Evolutionary conservation across 2,888 invertebrate genomes (phyloP).

Genomic region (Meta bourneti): DNA sequence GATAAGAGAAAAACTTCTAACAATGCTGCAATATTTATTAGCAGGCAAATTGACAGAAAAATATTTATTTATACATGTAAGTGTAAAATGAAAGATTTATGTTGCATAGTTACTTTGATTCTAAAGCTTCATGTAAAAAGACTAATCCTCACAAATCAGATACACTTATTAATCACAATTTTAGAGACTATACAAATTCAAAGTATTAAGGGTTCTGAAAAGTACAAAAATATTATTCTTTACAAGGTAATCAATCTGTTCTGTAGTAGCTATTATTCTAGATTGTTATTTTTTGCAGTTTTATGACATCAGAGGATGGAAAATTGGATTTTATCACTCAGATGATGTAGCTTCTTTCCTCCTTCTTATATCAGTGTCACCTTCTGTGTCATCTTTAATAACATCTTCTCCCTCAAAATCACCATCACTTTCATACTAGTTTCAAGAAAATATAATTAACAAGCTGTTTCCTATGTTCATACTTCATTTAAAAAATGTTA

Average conservation of each 20-base stretch:
- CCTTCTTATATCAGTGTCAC: constrained; percentile 36
- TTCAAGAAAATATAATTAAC: not conserved
- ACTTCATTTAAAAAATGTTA: no score
- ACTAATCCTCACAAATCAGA: not conserved
- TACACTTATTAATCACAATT: not conserved
- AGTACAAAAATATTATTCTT: constrained; percentile 21
- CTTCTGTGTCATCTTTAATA: constrained; percentile 50
- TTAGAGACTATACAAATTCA: not conserved
- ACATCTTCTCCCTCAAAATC: constrained; percentile 71
- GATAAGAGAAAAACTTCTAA: not conserved
- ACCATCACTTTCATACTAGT: constrained; percentile 44
- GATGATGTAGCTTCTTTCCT: constrained; percentile 23
- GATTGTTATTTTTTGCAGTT: not conserved
- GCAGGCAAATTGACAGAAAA: no score
- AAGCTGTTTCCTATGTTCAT: no score
- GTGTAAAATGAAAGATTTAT: not conserved
- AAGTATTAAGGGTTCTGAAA: not conserved
- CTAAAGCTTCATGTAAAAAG: constrained; percentile 18
- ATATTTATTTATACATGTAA: no score
- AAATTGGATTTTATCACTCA: constrained; percentile 7
- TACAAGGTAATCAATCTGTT: constrained; percentile 1
- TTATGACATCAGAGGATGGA: constrained; percentile 2
- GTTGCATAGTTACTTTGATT: not conserved
- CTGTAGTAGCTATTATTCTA: not conserved
- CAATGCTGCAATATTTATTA: not conserved